These are phyloP conservation scores for Pseudonaja textilis DNA, from an alignment of 2,113 vertebrate species.

Conservation along the genomic window DNA sequence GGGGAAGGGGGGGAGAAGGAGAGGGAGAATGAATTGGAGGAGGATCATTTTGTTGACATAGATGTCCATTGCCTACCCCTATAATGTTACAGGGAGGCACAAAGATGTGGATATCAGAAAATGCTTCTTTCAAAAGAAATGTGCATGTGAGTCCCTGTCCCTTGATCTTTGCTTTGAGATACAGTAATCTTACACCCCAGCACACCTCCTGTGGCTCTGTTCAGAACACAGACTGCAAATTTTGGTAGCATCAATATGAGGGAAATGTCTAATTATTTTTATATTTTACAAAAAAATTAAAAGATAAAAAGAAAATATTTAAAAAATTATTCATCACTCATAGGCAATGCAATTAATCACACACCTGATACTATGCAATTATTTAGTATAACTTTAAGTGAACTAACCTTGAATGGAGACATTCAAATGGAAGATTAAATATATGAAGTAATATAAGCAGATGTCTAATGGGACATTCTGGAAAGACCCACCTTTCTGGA, in stretches of 20 bases:
- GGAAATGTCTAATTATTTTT: background rate
- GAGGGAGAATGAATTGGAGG: background rate
- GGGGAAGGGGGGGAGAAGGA: background rate
- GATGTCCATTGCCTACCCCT: background rate
- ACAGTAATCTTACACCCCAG: background rate
- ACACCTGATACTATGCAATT: background rate
- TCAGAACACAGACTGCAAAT: background rate
- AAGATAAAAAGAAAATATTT: background rate
- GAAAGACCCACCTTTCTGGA: background rate
- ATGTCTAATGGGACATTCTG: background rate
- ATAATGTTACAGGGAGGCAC: background rate
- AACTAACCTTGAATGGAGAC: background rate
- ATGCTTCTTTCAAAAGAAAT: background rate
- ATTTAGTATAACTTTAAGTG: background rate
- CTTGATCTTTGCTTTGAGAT: background rate
- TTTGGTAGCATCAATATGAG: background rate
- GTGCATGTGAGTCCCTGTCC: background rate
- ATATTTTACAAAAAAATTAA: background rate
- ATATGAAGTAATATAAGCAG: background rate
- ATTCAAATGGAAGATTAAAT: background rate
- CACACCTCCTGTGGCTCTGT: background rate
- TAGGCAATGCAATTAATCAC: background rate
- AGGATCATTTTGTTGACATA: background rate
- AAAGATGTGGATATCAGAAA: background rate
- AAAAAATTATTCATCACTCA: background rate